These are phyloP conservation scores for Drosophila sordidula DNA, from an alignment of 2,888 invertebrate genomes.

Conservation along the genomic window DNA sequence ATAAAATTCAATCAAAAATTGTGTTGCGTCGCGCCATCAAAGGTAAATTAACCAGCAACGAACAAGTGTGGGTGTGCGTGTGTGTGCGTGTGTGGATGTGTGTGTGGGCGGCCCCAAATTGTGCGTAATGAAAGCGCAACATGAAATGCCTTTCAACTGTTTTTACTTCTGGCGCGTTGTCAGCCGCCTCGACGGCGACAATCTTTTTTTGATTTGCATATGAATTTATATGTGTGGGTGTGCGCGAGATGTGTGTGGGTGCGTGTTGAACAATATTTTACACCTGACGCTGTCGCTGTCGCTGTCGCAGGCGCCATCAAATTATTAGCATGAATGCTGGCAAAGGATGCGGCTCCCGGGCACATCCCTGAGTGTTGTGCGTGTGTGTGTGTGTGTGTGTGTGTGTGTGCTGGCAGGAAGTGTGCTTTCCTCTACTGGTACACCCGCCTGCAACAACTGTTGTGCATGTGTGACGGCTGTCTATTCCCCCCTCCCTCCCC, in stretches of 20 bases:
- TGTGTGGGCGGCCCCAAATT: slow-evolving; percentile 55
- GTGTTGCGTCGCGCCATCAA: slow-evolving; percentile 57
- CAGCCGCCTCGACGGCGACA: slow-evolving; percentile 20
- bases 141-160: slow-evolving; percentile 70
- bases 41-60: slow-evolving; percentile 61
- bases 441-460: not conserved
- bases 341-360: slow-evolving; percentile 60
- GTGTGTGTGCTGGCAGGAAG: slow-evolving; percentile 55
- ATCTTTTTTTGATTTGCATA: slow-evolving; percentile 64
- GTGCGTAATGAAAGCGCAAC: slow-evolving; percentile 76
- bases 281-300: slow-evolving; percentile 70
- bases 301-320: slow-evolving; percentile 56
- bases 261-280: slow-evolving; percentile 76
- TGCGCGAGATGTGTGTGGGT: slow-evolving; percentile 21
- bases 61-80: not conserved
- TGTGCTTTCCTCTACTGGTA: slow-evolving; percentile 24
- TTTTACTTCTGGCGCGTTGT: slow-evolving; percentile 28
- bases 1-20: slow-evolving; percentile 48
- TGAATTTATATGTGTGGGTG: slow-evolving; percentile 43
- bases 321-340: slow-evolving; percentile 79
- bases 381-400: slow-evolving; percentile 7
- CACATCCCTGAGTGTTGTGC: slow-evolving; percentile 27
- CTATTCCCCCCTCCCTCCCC: not conserved
- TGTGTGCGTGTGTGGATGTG: not conserved
- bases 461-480: not conserved